A percentile compares a stretch with the other conserved stretches of the same genome.
phyloP scores from a whole-genome alignment of 2,888 invertebrate species.

The Sphaeridia pumilis region DNA sequence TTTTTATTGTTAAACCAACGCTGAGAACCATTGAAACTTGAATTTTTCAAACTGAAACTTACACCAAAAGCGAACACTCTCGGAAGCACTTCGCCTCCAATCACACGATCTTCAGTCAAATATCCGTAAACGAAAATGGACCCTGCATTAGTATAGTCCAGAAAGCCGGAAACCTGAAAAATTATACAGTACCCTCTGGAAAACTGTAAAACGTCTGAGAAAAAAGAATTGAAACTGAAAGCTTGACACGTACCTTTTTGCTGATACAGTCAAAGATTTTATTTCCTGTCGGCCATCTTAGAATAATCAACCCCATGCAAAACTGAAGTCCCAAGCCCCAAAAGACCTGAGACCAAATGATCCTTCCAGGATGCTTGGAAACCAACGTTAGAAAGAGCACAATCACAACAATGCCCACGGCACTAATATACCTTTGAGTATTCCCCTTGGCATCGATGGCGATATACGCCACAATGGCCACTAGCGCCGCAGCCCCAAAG shows the following conservation, averaged over 20 bases:
- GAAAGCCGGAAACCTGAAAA: conserved; percentile 56
- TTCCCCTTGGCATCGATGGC: conserved; percentile 51
- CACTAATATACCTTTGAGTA: conserved; percentile 53
- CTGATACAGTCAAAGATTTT: conserved; percentile 57
- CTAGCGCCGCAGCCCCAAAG: conserved; percentile 37
- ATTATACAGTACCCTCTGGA: background rate
- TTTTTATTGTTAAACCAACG: too few species aligned
- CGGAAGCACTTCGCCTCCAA: background rate
- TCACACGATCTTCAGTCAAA: conserved; percentile 23
- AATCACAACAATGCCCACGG: conserved; percentile 54
- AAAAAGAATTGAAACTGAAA: background rate
- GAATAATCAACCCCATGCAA: conserved; percentile 66
- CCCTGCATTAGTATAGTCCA: conserved; percentile 66
- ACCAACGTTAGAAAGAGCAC: conserved; percentile 52
- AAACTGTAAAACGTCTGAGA: background rate
- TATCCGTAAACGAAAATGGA: conserved; percentile 75
- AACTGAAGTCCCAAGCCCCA: conserved; percentile 76
- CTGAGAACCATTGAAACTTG: background rate
- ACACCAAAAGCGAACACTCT: conserved; percentile 19
- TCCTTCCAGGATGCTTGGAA: conserved; percentile 49
- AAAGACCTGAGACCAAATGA: conserved; percentile 64
- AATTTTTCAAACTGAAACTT: background rate
- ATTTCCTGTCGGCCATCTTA: conserved; percentile 70
- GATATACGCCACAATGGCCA: conserved; percentile 49
- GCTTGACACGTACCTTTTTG: conserved; percentile 36